phyloP scores from a whole-genome alignment of 64 coral and sea anemone genomes.

The Actinia equina region DNA sequence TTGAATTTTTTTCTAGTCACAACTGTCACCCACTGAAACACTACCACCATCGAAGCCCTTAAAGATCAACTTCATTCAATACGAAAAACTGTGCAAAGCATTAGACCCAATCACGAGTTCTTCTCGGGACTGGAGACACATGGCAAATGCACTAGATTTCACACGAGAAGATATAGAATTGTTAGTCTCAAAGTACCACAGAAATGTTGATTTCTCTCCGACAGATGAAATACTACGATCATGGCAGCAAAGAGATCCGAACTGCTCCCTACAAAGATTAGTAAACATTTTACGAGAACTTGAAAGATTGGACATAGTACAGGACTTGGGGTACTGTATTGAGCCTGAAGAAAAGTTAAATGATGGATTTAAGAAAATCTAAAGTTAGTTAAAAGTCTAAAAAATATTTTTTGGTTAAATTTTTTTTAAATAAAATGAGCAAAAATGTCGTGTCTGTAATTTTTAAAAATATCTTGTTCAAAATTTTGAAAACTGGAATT shows the following conservation, averaged over 20 bases:
- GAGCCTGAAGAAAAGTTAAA: background rate
- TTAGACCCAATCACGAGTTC: conserved; percentile 21
- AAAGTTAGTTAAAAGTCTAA: background rate
- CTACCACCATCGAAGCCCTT: background rate
- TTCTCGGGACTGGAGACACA: conserved; percentile 37
- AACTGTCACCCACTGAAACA: background rate
- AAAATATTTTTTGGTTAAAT: too few species aligned
- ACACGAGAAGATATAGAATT: conserved; percentile 30
- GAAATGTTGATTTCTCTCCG: conserved; percentile 45
- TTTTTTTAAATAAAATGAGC: too few species aligned
- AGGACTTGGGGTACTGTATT: conserved; percentile 24
- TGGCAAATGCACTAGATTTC: conserved; percentile 43
- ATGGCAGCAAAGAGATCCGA: conserved; percentile 47
- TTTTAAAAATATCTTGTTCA: too few species aligned
- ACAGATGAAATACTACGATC: conserved; percentile 35
- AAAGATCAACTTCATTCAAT: conserved; percentile 10
- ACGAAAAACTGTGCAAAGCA: conserved; percentile 20
- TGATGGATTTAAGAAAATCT: background rate
- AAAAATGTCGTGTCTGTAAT: too few species aligned
- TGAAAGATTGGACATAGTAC: conserved; percentile 41
- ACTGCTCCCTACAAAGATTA: conserved; percentile 33
- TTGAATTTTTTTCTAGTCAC: background rate
- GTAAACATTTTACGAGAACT: conserved; percentile 34
- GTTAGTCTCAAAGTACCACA: conserved; percentile 18
- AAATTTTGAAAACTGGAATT: too few species aligned